Conservation (phyloP, 1,140 invertebrate genomes). For the Nephotettix cincticeps region DNA sequence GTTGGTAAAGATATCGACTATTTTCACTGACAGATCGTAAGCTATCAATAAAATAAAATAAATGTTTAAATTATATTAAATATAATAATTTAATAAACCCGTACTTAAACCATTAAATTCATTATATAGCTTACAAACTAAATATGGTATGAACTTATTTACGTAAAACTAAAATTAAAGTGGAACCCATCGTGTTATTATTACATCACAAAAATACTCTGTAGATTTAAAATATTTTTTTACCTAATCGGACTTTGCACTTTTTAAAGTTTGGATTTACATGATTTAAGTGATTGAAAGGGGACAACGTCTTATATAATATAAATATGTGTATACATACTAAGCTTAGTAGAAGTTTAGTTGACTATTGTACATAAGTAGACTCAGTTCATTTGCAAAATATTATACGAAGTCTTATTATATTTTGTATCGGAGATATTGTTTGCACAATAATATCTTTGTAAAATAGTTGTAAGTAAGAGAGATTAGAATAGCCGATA, state of each 20-base stretch:
- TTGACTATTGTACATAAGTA: not conserved
- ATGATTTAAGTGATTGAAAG: not conserved
- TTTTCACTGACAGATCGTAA: too few relatives aligned
- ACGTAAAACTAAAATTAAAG: not conserved
- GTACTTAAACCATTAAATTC: too few relatives aligned
- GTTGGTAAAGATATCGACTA: too few relatives aligned
- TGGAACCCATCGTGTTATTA: not conserved
- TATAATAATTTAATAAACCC: too few relatives aligned
- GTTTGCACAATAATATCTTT: not conserved
- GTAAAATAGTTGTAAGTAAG: not conserved
- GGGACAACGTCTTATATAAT: conserved; percentile 15
- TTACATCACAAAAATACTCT: not conserved
- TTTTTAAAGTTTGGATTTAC: not conserved
- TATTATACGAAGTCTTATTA: not conserved
- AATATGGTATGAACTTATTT: not conserved
- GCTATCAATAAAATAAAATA: too few relatives aligned
- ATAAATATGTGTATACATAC: conserved; percentile 11
- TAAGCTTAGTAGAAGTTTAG: not conserved
- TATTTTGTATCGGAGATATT: not conserved
- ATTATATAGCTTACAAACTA: not conserved
- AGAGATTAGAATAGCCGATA: not conserved
- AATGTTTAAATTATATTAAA: too few relatives aligned
- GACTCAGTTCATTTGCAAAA: not conserved
- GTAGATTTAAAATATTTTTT: not conserved
- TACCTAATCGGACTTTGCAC: not conserved